Conservation (phyloP, 2,888 invertebrate species). For the Hyles lineata region DNA sequence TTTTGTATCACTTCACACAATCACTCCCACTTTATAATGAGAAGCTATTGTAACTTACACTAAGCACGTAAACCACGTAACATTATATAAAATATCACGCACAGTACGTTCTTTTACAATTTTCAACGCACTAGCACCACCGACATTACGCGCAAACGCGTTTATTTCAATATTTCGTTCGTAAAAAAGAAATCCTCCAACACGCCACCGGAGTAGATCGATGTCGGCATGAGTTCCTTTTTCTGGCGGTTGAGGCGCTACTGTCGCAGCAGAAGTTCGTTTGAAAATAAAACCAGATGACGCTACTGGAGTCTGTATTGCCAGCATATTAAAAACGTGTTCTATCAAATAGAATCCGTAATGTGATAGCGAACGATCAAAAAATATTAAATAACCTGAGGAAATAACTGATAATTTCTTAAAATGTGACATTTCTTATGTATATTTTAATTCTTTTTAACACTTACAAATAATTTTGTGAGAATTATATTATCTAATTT, state of each 20-base stretch:
- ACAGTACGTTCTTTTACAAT: slow-evolving; percentile 65
- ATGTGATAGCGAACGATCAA: no score
- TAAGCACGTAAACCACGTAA: slow-evolving; percentile 78
- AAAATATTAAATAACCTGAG: no score
- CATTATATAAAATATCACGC: slow-evolving; percentile 72
- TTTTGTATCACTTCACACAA: slow-evolving; percentile 71
- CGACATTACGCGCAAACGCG: slow-evolving; percentile 74
- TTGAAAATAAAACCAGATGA: slow-evolving; percentile 53
- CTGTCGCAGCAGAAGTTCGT: slow-evolving; percentile 50
- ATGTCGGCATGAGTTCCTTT: slow-evolving; percentile 74
- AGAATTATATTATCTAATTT: no score
- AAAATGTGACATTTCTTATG: no score
- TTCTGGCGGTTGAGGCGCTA: slow-evolving; percentile 64
- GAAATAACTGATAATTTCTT: no score
- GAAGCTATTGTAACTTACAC: slow-evolving; percentile 72
- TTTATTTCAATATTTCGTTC: slow-evolving; percentile 74
- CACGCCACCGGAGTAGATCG: slow-evolving; percentile 78
- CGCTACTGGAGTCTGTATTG: slow-evolving; percentile 52
- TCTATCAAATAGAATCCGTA: not conserved
- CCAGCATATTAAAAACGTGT: slow-evolving; percentile 39
- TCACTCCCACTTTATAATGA: slow-evolving; percentile 62
- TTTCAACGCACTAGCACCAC: slow-evolving; percentile 80
- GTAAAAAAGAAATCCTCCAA: slow-evolving; percentile 66
- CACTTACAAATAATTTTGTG: no score
- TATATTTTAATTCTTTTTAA: no score